Base-by-base conservation (phyloP, 2,797 vertebrate species). In the Chelmon rostratus region DNA sequence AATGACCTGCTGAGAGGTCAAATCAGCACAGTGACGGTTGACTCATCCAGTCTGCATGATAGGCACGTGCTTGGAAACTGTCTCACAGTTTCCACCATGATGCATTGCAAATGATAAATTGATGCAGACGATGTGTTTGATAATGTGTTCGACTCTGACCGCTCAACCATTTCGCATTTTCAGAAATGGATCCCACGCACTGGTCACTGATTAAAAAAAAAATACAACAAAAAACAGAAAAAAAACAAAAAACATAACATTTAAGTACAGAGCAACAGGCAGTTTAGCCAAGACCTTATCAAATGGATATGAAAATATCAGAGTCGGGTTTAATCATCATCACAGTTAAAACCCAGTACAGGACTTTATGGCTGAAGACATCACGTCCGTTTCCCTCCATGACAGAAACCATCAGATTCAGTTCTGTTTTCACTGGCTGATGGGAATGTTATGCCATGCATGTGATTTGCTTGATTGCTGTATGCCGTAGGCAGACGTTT, bases 31-130 rank as follows among this genome's bases (percentile, higher is more conserved):
- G 68, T 13, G 61, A 61, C 28, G 1, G 35, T 47, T 91, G 90
- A 90, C 70, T 92, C 90, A 90, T n/a, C 46, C 33, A 35, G 64
- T n/a, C 37, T 53, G 65, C n/a, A 5, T 73, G 25, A 74, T 50
- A 77, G 18, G 19, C 76, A 82, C 40, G 8, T 58, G 81, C 13
- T 54, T 50, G 84, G 76, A 85, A 88, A 84, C 56, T 66, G 66
- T 73, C 46, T 15, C 69, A 3, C 13, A 16, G 47, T 80, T 86
- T 83, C 81, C 70, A 68, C 46, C n/a, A 23, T 78, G 70, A 70
- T 35, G 50, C 44, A 53, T 31, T 33, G 47, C 63, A 56, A 81
- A 88, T 56, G 11, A 73, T 28, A 50, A 81, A 63, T 63, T 58
- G n/a, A 70, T 50, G 47, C 47, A 40, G 47, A 7, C 52, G 46